Evolutionary conservation across 2,797 vertebrate species (phyloP), one percentile per base, ranked within the genome.

Genomic region (Echeneis naucrates): DNA sequence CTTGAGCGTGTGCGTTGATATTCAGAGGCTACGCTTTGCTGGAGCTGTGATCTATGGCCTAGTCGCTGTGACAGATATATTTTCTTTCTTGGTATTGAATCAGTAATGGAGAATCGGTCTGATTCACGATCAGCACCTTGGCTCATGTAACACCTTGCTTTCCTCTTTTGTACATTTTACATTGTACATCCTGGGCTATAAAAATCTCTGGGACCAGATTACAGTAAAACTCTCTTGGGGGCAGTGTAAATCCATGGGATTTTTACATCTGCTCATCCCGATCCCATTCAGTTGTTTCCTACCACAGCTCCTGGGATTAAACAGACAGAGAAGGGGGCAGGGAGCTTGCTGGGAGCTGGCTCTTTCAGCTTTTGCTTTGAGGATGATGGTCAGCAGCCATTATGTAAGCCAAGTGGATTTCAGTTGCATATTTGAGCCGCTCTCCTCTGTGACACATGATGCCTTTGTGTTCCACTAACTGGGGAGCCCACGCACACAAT

Each of bases 351-450:
- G 79, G 77, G 69, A 84, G 77, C 86, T 54, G 73, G 70, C 85
- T 85, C 80, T 89, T 89, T 90, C 74, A 87, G 83, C 81, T 78
- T 76, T 77, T 75, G 84, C 80, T 86, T 75, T 78, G 77, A 85
- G 86, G 85, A 90, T 89, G 90, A 90, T 86, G 89, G 88, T 92
- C 88, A 88, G 81, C 52, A 40, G 81, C 32, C 16, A 68, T 93
- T 92, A 91, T 66, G 80, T 93, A 93, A 92, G 79, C 72, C 75
- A 75, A 87, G 88, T 81, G 82, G 81, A 91, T 90, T 89, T 91
- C 68, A 81, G 67, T 85, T 87, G 84, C 79, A 83, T 71, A 81
- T 86, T 69, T 78, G 84, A 72, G 78, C 77, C 58, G 23, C 76
- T 77, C 75, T 80, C 80, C 74, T 72, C 74, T 82, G 75, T 80